Evolutionary conservation across 2,113 vertebrate genomes (phyloP).

Genomic region (Hystrix brachyura): DNA sequence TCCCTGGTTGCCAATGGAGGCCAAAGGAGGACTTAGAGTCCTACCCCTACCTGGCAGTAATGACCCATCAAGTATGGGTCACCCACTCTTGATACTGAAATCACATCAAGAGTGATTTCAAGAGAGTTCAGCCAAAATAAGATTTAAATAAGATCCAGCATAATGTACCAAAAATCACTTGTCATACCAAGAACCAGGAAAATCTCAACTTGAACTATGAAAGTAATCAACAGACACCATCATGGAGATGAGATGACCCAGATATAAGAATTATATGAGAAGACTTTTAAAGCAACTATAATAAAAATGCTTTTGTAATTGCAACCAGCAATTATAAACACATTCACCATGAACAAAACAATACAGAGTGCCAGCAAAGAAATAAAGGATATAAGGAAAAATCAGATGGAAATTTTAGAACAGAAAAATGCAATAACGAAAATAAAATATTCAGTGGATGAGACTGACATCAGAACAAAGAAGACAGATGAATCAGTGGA

Average conservation of each 20-base stretch:
- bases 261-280: conserved; percentile 20
- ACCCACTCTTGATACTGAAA: too few relatives aligned
- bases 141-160: neutral
- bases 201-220: conserved; percentile 41
- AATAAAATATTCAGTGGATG: conserved; percentile 4
- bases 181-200: neutral
- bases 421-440: conserved; percentile 20
- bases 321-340: neutral
- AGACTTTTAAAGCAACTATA: neutral
- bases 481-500: neutral
- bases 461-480: neutral
- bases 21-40: neutral
- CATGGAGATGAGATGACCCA: neutral
- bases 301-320: neutral
- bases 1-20: neutral
- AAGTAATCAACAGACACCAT: conserved; percentile 1
- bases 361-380: conserved; percentile 7
- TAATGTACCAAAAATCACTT: neutral
- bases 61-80: neutral
- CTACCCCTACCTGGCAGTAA: neutral
- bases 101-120: neutral
- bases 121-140: neutral
- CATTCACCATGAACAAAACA: neutral
- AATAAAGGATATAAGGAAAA: neutral
- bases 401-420: conserved; percentile 4